A percentile compares a stretch with the other conserved stretches of the same genome.
These are phyloP conservation scores for Crepidodera aurea DNA, from an alignment of 2,888 invertebrate species.

Conservation along the genomic window DNA sequence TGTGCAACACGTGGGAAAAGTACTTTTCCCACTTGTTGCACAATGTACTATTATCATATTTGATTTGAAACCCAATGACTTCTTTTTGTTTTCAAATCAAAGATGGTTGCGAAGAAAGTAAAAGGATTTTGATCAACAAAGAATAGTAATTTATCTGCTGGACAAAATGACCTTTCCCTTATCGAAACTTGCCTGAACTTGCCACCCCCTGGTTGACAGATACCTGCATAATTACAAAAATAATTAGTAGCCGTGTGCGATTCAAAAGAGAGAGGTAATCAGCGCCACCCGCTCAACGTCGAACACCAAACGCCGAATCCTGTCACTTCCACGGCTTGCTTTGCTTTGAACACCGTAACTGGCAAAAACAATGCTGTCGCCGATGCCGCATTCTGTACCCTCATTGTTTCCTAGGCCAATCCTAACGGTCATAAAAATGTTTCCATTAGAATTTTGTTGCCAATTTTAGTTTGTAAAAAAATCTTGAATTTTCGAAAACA, in stretches of 20 bases:
- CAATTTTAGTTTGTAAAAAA: too few relatives aligned
- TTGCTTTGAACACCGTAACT: not conserved
- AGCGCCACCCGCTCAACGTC: conserved; percentile 7
- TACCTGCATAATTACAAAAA: conserved; percentile 35
- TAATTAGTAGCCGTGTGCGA: conserved; percentile 34
- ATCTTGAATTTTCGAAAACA: too few relatives aligned
- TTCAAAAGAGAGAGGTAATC: conserved; percentile 34
- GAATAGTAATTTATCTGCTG: too few relatives aligned
- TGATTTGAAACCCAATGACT: too few relatives aligned
- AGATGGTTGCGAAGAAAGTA: too few relatives aligned
- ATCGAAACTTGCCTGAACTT: not conserved
- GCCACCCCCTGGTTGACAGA: not conserved
- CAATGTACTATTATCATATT: too few relatives aligned
- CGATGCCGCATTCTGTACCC: too few relatives aligned
- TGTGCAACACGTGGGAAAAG: too few relatives aligned
- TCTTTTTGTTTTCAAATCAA: too few relatives aligned
- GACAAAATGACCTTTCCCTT: not conserved
- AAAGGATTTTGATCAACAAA: too few relatives aligned
- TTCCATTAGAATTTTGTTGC: too few relatives aligned
- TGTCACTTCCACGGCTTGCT: conserved; percentile 12
- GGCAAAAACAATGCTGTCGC: conserved; percentile 1
- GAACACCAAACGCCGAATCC: conserved; percentile 4
- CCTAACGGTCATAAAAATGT: not conserved
- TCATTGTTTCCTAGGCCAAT: not conserved
- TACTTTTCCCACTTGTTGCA: too few relatives aligned